Evolutionary conservation across 2,888 invertebrate species (phyloP).

Genomic region (Drosophila falleni): DNA sequence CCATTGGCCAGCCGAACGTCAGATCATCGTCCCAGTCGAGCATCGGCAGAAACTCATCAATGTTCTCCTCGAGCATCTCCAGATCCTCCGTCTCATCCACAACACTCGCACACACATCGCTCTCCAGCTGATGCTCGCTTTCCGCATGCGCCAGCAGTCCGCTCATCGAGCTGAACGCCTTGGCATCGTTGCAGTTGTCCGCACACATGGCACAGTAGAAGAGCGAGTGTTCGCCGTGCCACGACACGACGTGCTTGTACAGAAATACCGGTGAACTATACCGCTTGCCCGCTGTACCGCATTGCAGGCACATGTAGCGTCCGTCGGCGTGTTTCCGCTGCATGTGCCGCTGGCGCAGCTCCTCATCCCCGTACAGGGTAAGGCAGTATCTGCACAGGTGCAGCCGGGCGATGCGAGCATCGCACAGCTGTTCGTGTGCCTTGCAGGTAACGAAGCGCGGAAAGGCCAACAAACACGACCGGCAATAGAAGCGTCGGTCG

Average conservation of each 20-base stretch:
- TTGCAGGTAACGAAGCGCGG: constrained; percentile 52
- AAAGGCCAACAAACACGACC: constrained; percentile 47
- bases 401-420: constrained; percentile 37
- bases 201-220: constrained; percentile 69
- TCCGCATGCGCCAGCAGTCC: constrained; percentile 56
- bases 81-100: constrained; percentile 65
- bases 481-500: constrained; percentile 53
- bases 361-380: constrained; percentile 62
- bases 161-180: constrained; percentile 49
- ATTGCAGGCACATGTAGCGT: constrained; percentile 61
- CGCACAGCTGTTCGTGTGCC: constrained; percentile 57
- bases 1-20: constrained; percentile 70
- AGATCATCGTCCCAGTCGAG: constrained; percentile 70
- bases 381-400: constrained; percentile 62
- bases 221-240: constrained; percentile 67
- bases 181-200: constrained; percentile 56
- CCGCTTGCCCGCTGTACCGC: constrained; percentile 61
- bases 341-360: constrained; percentile 51
- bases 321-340: constrained; percentile 56
- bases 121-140: constrained; percentile 47
- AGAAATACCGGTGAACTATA: constrained; percentile 58
- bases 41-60: constrained; percentile 65
- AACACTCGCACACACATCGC: constrained; percentile 52
- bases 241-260: constrained; percentile 62
- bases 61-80: constrained; percentile 72